A percentile compares a stretch with the other conserved stretches of the same genome.
These are phyloP conservation scores for Ursus arctos DNA, from an alignment of 2,113 vertebrate genomes.

Conservation along the genomic window DNA sequence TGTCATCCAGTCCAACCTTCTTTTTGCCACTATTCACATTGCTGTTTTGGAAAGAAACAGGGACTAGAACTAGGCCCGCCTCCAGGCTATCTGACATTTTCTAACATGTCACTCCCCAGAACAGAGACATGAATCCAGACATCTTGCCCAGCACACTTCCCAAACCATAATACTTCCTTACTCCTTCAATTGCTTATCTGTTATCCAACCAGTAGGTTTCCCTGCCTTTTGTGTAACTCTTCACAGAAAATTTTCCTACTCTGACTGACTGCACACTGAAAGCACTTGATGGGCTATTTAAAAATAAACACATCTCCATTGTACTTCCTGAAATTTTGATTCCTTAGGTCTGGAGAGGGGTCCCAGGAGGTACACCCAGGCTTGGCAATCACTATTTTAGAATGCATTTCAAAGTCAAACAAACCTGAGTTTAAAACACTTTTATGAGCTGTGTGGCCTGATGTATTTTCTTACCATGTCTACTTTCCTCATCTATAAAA, in stretches of 20 bases:
- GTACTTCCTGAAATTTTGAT: not conserved
- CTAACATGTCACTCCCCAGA: not conserved
- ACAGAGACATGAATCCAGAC: not conserved
- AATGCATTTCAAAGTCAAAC: not conserved
- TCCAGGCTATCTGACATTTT: not conserved
- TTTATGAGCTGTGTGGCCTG: not conserved
- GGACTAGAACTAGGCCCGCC: not conserved
- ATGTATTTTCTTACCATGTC: not conserved
- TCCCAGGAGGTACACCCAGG: not conserved
- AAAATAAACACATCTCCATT: not conserved
- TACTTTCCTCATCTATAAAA: conserved; percentile 21
- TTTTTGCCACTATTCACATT: not conserved
- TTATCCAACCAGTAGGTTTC: not conserved
- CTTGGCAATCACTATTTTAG: not conserved
- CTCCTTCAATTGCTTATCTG: not conserved
- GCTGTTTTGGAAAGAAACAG: not conserved
- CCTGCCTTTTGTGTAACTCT: not conserved
- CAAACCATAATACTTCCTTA: not conserved
- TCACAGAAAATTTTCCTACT: not conserved
- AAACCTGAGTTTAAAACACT: not conserved
- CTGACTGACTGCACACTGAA: not conserved
- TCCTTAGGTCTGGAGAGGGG: not conserved
- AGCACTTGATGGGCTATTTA: not conserved
- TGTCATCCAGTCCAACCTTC: not conserved
- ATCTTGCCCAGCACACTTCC: not conserved